A percentile compares a stretch with the other conserved stretches of the same genome.
Conservation (phyloP, 2,797 vertebrate genomes). For the Eulemur mongoz region DNA sequence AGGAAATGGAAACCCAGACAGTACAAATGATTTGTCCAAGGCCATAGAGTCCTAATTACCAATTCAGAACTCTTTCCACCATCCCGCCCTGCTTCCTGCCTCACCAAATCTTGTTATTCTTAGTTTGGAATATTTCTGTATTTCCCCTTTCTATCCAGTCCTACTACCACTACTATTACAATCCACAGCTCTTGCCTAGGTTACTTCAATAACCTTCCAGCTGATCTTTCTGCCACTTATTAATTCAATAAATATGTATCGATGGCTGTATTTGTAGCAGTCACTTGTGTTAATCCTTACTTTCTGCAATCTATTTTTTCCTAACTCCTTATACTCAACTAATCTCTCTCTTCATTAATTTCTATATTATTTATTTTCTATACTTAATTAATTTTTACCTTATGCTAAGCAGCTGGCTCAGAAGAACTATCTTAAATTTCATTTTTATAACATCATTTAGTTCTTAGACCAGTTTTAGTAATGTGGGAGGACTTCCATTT, state of each 20-base stretch:
- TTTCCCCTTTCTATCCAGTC: background rate
- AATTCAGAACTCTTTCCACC: background rate
- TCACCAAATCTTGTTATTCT: background rate
- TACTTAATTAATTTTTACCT: slow-evolving; percentile 13
- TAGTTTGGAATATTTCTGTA: background rate
- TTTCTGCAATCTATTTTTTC: background rate
- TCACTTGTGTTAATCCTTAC: background rate
- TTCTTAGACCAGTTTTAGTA: background rate
- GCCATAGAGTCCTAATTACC: background rate
- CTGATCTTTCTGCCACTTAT: background rate
- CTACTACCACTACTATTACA: background rate
- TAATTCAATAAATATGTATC: background rate
- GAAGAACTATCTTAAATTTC: slow-evolving; percentile 30
- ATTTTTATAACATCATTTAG: background rate
- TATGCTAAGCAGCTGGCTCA: background rate
- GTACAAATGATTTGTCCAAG: background rate
- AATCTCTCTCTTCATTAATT: background rate
- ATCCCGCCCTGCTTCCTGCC: background rate
- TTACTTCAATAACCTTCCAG: background rate
- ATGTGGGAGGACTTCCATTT: background rate
- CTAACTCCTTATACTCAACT: background rate
- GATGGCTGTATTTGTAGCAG: background rate
- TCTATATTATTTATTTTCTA: background rate
- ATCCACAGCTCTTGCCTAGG: background rate
- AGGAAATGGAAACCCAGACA: background rate